Base-by-base conservation (phyloP, 2,113 vertebrate genomes). In the Rhinogobius similis region DNA sequence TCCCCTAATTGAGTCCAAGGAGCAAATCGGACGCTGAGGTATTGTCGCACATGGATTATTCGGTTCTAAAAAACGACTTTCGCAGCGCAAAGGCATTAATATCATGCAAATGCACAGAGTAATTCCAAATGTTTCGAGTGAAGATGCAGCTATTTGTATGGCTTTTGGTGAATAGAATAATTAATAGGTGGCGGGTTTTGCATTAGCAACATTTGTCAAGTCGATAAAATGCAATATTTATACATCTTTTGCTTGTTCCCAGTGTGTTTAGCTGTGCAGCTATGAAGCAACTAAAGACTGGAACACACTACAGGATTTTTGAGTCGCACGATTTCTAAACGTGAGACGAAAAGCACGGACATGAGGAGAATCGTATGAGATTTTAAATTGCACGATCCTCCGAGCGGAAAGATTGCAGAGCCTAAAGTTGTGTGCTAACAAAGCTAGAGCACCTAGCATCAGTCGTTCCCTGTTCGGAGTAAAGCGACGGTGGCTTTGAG, bases 1-100 rank as follows among this genome's bases (percentile, higher is more conserved):
- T 24, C 62, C 24, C 7, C 65, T 70, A 77, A 76, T 65, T 75
- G 62, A 86, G 66, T 76, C 71, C 65, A 71, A 82, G 61, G 21
- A 76, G 77, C 70, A 72, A 72, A 78, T 70, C 24, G 67, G 38
- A 75, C 29, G 21, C 32, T n/a, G 62, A 16, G n/a, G 18, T 13
- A 61, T 44, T 29, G 46, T 20, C 62, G 41, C 21, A 59, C 23
- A 63, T 3, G 73, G 77, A 73, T 68, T 44, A 82, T 68, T 68
- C 16, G 70, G n/a, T 10, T 18, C 73, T 48, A 24, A 59, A 68
- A 66, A 53, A 7, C 32, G 9, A 36, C 32, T 36, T 36, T 3
- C 32, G 64, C 62, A 65, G 50, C 41, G 43, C n/a, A 41, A 39
- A 27, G 74, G 56, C 13, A 43, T 48, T 69, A 71, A 69, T 55